Conservation (phyloP, 2,113 vertebrate genomes). For the Nesospiza acunhae region DNA sequence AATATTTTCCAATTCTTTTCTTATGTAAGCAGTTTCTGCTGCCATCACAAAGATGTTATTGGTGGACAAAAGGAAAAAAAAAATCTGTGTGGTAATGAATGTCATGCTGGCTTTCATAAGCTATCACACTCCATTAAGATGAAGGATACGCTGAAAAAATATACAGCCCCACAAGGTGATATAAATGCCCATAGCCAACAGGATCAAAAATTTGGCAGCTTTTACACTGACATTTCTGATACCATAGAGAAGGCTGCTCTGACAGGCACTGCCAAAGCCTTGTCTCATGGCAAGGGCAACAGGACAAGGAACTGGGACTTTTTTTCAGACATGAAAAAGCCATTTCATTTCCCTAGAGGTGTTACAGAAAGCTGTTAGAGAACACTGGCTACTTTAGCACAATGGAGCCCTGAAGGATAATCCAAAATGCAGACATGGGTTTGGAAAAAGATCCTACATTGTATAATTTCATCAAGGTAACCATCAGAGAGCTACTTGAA, state of each 20-base stretch:
- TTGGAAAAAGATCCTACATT: neutral
- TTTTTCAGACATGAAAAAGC: slow-evolving; percentile 29
- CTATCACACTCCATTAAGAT: neutral
- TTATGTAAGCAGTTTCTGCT: neutral
- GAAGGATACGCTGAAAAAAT: neutral
- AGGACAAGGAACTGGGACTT: neutral
- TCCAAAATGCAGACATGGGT: slow-evolving; percentile 3
- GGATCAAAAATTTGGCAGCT: neutral
- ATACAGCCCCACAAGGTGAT: neutral
- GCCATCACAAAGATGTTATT: neutral
- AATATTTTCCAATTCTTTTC: neutral
- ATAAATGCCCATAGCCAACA: neutral
- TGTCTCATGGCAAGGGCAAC: neutral
- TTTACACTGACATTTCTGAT: neutral
- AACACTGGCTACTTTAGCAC: neutral
- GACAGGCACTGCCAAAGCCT: neutral
- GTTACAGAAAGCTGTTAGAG: neutral
- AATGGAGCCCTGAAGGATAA: neutral
- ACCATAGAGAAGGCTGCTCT: neutral
- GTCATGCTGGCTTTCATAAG: neutral
- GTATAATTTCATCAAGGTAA: neutral
- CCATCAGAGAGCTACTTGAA: neutral
- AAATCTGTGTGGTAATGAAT: neutral
- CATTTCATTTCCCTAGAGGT: slow-evolving; percentile 11
- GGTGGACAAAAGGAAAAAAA: neutral